Conservation (phyloP, 2,797 vertebrate genomes). For the Melanotaenia pygmaea region DNA sequence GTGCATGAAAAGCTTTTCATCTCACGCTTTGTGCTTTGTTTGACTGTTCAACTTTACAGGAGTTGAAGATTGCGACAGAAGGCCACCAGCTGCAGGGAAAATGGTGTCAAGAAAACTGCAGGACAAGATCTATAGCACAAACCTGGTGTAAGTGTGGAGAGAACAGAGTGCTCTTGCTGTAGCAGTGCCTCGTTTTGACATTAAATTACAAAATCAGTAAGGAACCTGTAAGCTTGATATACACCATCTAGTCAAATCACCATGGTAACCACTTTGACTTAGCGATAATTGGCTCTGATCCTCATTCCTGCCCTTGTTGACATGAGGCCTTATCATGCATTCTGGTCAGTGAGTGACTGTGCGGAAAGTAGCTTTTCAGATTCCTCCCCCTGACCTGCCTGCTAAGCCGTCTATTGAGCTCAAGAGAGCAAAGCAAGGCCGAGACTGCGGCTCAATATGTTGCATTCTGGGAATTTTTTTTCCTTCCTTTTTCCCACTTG, state of each 20-base stretch:
- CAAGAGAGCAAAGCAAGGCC: constrained; percentile 73
- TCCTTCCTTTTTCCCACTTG: constrained; percentile 51
- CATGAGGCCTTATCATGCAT: constrained; percentile 88
- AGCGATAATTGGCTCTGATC: constrained; percentile 89
- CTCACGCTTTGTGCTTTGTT: constrained; percentile 71
- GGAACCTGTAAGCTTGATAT: constrained; percentile 88
- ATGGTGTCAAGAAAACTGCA: constrained; percentile 60
- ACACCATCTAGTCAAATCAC: constrained; percentile 86
- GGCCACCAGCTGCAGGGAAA: constrained; percentile 72
- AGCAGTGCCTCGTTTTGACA: constrained; percentile 74
- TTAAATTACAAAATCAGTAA: constrained; percentile 85
- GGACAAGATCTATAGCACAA: constrained; percentile 59
- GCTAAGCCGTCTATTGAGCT: constrained; percentile 83
- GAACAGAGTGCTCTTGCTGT: constrained; percentile 39
- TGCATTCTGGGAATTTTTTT: constrained; percentile 69
- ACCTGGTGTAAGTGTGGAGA: constrained; percentile 20
- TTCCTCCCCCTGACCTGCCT: constrained; percentile 84
- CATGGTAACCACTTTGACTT: constrained; percentile 88
- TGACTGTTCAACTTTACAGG: constrained; percentile 73
- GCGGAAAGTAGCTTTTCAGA: constrained; percentile 85
- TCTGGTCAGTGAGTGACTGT: constrained; percentile 87
- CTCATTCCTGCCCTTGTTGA: constrained; percentile 88
- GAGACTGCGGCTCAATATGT: constrained; percentile 68
- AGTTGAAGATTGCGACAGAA: constrained; percentile 70
- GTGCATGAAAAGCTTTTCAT: constrained; percentile 71